A percentile compares a stretch with the other conserved stretches of the same genome.
Conservation (phyloP, 2,888 invertebrate genomes). For the Smittia aterrima region DNA sequence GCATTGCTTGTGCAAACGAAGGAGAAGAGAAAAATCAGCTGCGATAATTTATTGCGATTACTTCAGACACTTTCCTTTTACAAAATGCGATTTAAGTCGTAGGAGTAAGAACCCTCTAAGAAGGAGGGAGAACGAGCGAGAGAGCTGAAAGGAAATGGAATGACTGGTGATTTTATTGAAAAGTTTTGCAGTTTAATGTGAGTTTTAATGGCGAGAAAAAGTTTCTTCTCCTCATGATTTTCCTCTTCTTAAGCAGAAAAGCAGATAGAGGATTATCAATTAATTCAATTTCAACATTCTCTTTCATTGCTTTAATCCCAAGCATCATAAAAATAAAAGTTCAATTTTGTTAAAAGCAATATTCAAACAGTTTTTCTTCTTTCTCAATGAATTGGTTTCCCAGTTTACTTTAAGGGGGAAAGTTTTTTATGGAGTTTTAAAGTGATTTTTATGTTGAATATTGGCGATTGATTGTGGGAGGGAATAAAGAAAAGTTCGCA, state of each 20-base stretch:
- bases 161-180: conserved; percentile 34
- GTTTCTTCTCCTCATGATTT: conserved; percentile 4
- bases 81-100: conserved; percentile 27
- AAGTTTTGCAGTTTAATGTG: conserved; percentile 27
- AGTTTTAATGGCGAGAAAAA: conserved; percentile 8
- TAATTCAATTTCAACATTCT: conserved; percentile 29
- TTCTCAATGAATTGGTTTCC: background rate
- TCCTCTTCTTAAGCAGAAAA: background rate
- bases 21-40: background rate
- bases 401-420: background rate
- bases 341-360: conserved; percentile 33
- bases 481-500: background rate
- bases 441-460: background rate
- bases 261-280: conserved; percentile 36
- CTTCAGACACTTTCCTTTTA: background rate
- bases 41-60: conserved; percentile 38
- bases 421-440: background rate
- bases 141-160: background rate
- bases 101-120: background rate
- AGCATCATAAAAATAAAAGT: conserved; percentile 35
- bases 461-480: background rate
- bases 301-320: conserved; percentile 31
- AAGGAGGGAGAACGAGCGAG: background rate
- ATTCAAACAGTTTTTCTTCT: conserved; percentile 2
- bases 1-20: conserved; percentile 15